Base-by-base conservation (phyloP, 2,113 vertebrate species). In the Carollia perspicillata region DNA sequence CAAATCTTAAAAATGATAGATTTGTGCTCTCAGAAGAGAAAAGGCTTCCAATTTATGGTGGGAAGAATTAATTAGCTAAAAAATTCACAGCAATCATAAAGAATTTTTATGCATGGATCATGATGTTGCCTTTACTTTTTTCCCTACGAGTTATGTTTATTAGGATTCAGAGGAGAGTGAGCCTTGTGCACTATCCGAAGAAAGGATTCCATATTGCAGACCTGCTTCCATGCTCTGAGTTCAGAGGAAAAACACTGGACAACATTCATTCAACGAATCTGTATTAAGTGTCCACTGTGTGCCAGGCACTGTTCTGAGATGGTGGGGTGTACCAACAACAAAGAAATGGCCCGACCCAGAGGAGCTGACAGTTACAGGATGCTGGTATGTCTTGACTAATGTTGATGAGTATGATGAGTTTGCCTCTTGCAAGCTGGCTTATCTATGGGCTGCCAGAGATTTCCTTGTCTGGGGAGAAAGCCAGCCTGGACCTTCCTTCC, bases 361-460 rank as follows among this genome's bases (percentile, higher is more conserved):
- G 0, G 12, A 51, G 42, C 35, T 2, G 18, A 5, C 51, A 0
- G 20, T n/a, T 13, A 17, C 10, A 8, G 58, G 37, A 22, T 1
- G 17, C 47, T 18, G 63, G 33, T 26, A 13, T 4, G 53, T 40
- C 72, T 23, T 23, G 49, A 6, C 26, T 63, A 83, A 63, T 10
- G 30, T 20, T 30, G 40, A 12, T 9, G 26, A 53, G 51, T 3
- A 2, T 0, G 22, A 7, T 0, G 22, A 7, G 22, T 49, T 68
- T 44, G 65, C 74, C 68, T 94, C 75, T 51, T 26, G 71, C 42
- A 30, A 51, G 5, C 23, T 33, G 58, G 28, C 35, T 74, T 55
- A 16, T 33, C 58, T 10, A 20, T 3, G 22, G 80, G 17, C 68
- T 89, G 33, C 47, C 37, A 16, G 66, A 11, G 69, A n/a, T 8